Conservation (phyloP, 1,140 invertebrate species). For the Camponotus floridanus region DNA sequence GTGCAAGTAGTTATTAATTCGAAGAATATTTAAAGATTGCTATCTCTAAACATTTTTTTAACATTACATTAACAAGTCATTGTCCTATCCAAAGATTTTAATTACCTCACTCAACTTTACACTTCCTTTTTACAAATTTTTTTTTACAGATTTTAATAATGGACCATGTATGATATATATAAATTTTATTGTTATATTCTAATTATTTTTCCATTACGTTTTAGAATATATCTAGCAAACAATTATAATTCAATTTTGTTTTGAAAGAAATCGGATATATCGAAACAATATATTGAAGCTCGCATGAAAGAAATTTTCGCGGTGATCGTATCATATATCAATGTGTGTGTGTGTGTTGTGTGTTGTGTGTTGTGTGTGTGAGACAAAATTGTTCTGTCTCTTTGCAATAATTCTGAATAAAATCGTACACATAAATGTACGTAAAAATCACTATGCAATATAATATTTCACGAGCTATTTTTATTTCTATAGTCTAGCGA, state of each 20-base stretch:
- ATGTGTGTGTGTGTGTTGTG: no score
- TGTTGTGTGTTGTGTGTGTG: no score
- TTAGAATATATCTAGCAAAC: not conserved
- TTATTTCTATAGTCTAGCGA: conserved; percentile 16
- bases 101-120: not conserved
- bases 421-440: not conserved
- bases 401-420: conserved; percentile 11
- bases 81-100: not conserved
- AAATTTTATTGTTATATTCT: not conserved
- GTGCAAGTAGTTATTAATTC: not conserved
- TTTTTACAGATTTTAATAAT: not conserved
- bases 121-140: not conserved
- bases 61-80: not conserved
- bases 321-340: not conserved
- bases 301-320: not conserved
- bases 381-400: conserved; percentile 18
- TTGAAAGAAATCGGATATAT: conserved; percentile 1
- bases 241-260: not conserved
- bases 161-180: not conserved
- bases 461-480: conserved; percentile 1
- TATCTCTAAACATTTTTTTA: not conserved
- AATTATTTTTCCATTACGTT: not conserved
- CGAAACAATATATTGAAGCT: not conserved
- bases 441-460: not conserved
- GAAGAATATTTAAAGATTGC: not conserved